Percentiles rank a stretch among this genome's conserved stretches.
Conservation (phyloP, 1,140 invertebrate genomes). For the Colletes gigas region DNA sequence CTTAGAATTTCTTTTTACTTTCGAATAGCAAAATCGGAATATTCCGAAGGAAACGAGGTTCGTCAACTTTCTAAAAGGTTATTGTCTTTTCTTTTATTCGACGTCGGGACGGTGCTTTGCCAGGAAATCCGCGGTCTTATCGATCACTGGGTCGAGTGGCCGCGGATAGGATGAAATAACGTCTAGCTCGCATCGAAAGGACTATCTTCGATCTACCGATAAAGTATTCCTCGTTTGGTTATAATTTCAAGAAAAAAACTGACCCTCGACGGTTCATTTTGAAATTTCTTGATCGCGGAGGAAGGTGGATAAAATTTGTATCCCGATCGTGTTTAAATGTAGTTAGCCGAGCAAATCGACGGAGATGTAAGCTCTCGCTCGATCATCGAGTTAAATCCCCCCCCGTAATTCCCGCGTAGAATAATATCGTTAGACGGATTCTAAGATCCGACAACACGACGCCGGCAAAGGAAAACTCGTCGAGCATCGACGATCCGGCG, state of each 20-base stretch:
- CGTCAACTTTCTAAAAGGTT: neutral
- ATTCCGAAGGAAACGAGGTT: neutral
- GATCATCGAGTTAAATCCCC: neutral
- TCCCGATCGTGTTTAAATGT: no score
- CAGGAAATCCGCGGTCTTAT: neutral
- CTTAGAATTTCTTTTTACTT: neutral
- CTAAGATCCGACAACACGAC: neutral
- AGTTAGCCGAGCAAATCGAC: neutral
- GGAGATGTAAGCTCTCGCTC: neutral
- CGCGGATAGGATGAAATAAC: neutral
- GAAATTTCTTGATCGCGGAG: neutral
- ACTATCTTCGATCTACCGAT: neutral
- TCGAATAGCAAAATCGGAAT: neutral
- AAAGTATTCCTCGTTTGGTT: neutral
- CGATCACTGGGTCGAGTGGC: neutral
- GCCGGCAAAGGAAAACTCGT: neutral
- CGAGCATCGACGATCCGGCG: neutral
- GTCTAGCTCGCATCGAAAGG: neutral
- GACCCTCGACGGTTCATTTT: neutral
- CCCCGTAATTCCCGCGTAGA: neutral
- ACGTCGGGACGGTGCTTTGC: neutral
- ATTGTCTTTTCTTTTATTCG: neutral
- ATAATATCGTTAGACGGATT: constrained; percentile 3
- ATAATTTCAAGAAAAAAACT: neutral
- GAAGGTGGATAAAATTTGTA: no score